Conservation (phyloP, 64 coral and sea anemone genomes). For the Porites australiensis region DNA sequence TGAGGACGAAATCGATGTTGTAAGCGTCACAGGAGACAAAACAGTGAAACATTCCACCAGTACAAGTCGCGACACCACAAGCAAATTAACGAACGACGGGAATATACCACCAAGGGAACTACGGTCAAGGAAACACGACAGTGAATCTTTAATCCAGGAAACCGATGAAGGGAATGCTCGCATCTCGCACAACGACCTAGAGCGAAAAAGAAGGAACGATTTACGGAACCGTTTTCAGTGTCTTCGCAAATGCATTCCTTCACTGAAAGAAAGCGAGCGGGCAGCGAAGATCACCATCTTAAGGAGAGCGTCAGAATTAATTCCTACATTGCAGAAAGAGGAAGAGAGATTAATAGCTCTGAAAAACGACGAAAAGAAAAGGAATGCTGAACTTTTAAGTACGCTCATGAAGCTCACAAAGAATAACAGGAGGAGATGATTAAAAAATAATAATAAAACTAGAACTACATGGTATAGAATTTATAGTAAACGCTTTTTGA, state of each 20-base stretch:
- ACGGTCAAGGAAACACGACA: conserved; percentile 6
- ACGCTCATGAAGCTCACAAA: conserved; percentile 72
- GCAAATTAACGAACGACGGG: neutral
- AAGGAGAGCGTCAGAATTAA: conserved; percentile 66
- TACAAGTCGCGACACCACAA: neutral
- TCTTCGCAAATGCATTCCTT: conserved; percentile 71
- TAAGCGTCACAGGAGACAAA: conserved; percentile 18
- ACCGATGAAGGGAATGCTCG: conserved; percentile 55
- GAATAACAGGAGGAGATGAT: conserved; percentile 15
- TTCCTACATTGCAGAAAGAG: conserved; percentile 60
- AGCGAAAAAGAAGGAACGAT: conserved; percentile 83
- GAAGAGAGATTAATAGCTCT: conserved; percentile 53
- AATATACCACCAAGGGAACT: conserved; percentile 28
- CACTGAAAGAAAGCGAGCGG: conserved; percentile 57
- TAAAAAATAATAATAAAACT: neutral
- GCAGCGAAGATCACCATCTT: conserved; percentile 86
- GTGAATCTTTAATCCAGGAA: conserved; percentile 41
- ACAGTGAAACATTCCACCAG: neutral
- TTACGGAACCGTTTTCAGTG: conserved; percentile 78
- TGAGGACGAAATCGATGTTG: conserved; percentile 71
- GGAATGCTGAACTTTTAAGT: conserved; percentile 69
- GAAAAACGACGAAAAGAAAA: conserved; percentile 69
- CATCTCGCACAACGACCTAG: conserved; percentile 87
- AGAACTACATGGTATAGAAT: neutral
- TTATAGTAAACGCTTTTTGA: neutral